phyloP scores from a whole-genome alignment of 1,140 invertebrate genomes.

The Macrotrachela quadricornifera region DNA sequence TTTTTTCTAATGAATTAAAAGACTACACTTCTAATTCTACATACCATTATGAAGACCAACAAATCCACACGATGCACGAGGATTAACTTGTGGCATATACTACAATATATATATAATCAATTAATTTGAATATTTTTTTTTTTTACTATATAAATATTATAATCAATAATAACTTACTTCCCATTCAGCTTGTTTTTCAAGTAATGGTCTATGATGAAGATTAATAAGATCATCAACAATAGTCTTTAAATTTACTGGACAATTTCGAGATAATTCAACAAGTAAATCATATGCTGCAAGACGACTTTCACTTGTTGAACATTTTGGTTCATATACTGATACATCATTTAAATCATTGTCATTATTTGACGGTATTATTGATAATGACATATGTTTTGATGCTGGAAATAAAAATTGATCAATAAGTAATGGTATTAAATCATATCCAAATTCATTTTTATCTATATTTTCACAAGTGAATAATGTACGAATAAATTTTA shows the following conservation, averaged over 20 bases:
- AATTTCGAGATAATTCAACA: conserved; percentile 28
- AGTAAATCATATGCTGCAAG: conserved; percentile 33
- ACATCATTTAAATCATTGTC: not conserved
- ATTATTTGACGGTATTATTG: not conserved
- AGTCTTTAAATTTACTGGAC: conserved; percentile 21
- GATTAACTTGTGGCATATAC: conserved; percentile 10
- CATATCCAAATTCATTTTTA: conserved; percentile 24
- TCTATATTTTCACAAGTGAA: conserved; percentile 32
- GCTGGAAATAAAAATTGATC: conserved; percentile 35
- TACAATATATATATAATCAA: conserved; percentile 21
- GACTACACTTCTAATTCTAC: too few species aligned
- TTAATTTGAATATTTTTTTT: too few species aligned
- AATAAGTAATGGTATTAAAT: conserved; percentile 15
- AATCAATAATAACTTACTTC: conserved; percentile 15
- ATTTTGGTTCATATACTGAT: conserved; percentile 15
- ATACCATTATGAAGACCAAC: conserved; percentile 28
- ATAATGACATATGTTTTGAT: conserved; percentile 4
- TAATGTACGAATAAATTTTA: conserved; percentile 30
- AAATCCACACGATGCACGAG: conserved; percentile 13
- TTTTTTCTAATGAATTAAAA: too few species aligned
- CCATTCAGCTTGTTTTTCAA: conserved; percentile 33
- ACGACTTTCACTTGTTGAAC: conserved; percentile 27
- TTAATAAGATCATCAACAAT: conserved; percentile 27
- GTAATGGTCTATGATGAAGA: conserved; percentile 33
- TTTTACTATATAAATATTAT: too few species aligned